These are phyloP conservation scores for Rhamnusium bicolor DNA, from an alignment of 2,888 invertebrate genomes.

Conservation along the genomic window DNA sequence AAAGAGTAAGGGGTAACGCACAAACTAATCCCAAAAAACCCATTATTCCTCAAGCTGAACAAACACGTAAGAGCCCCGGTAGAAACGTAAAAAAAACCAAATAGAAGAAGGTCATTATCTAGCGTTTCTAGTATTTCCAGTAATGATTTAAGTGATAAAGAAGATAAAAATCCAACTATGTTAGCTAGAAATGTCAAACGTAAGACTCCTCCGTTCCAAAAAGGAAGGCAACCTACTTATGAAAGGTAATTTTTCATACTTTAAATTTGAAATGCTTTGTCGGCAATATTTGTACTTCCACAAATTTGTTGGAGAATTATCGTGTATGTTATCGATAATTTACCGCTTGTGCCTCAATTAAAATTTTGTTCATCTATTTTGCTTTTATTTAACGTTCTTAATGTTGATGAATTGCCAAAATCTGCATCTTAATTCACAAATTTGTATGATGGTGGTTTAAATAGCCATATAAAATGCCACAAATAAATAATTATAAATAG, in stretches of 20 bases:
- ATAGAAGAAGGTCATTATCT: constrained; percentile 71
- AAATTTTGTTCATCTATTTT: too few species aligned
- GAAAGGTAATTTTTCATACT: constrained; percentile 36
- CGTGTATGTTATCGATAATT: too few species aligned
- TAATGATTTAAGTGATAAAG: constrained; percentile 66
- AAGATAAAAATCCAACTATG: constrained; percentile 32
- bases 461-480: too few species aligned
- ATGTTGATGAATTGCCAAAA: too few species aligned
- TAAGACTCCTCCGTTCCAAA: constrained; percentile 4
- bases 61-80: background rate
- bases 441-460: too few species aligned
- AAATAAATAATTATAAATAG: too few species aligned
- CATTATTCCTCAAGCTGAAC: background rate
- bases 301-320: too few species aligned
- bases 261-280: too few species aligned
- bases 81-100: background rate
- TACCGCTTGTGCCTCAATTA: too few species aligned
- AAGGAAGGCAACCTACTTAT: constrained; percentile 39
- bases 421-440: too few species aligned
- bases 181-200: background rate
- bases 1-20: constrained; percentile 53
- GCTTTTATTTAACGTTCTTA: too few species aligned
- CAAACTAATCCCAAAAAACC: constrained; percentile 37
- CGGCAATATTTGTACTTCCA: too few species aligned
- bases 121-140: constrained; percentile 74